Base-by-base conservation (phyloP, 2,113 vertebrate species). In the Nanorana parkeri region DNA sequence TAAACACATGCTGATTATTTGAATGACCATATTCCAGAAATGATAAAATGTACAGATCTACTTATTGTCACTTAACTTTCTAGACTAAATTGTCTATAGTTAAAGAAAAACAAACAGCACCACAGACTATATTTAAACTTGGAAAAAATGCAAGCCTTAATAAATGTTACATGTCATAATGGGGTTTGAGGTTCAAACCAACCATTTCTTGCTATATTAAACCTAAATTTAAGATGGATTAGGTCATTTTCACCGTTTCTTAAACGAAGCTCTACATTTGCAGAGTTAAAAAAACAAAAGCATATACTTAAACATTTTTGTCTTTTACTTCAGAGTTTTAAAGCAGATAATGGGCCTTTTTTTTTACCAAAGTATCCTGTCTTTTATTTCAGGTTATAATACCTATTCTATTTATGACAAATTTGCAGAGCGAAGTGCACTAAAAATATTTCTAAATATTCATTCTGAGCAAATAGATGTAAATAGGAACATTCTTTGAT, bases 171-270 rank as follows among this genome's bases (percentile, higher is more conserved):
- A 69, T 63, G 83, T 87, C 86, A 89, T 86, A 91, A 88, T 89
- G 19, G 72, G 86, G 86, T 86, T 89, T 85, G 83, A 91, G 89
- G 91, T 66, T 86, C 85, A 87, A n/a, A 90, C 86, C 86, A 87
- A 86, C 91, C 89, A 89, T 90, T 94, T 92, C 91, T 92, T 90
- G 87, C 90, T 88, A 91, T 91, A 90, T 87, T 92, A 90, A 90
- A 91, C 91, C 89, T 89, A 89, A 91, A 92, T 86, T 91, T 94
- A 91, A 93, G 90, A 93, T 90, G 90, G 90, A 86, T 87, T 23
- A 72, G 89, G 91, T 93, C 93, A 90, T 93, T 92, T 87, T 89
- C 92, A 90, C 92, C 8, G 13, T 47, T 47, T 41, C 10, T 41
- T 47, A 47, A 47, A 2, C 5, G 32, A 36, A 47, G 6, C 41